Evolutionary conservation across 1,140 invertebrate species (phyloP).

Genomic region (Ptiloglossa arizonensis): DNA sequence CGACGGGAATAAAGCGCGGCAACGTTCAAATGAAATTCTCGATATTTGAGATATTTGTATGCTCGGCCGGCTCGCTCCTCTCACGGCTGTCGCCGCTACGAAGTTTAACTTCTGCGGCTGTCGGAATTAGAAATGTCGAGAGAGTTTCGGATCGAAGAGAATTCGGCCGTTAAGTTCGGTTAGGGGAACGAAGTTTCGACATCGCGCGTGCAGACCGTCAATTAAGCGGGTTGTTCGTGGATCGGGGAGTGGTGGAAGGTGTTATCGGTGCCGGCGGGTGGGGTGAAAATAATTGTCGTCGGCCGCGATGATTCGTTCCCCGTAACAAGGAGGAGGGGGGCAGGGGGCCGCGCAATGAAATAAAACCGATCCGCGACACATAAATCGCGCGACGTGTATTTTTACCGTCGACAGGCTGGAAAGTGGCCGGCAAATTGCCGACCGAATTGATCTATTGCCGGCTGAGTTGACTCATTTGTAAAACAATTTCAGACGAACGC

Average conservation of each 20-base stretch:
- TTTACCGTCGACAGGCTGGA: conserved; percentile 29
- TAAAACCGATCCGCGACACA: conserved; percentile 20
- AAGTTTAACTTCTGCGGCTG: conserved; percentile 27
- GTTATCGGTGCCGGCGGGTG: too few relatives aligned
- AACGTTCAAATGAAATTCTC: conserved; percentile 56
- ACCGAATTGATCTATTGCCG: conserved; percentile 39
- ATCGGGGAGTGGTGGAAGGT: too few relatives aligned
- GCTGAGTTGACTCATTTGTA: conserved; percentile 49
- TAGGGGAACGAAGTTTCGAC: conserved; percentile 19
- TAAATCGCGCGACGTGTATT: conserved; percentile 37
- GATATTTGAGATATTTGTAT: conserved; percentile 58
- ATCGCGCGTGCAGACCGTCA: conserved; percentile 15
- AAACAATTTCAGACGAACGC: conserved; percentile 43
- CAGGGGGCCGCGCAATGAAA: neutral
- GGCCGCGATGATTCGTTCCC: neutral
- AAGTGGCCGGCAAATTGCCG: conserved; percentile 44
- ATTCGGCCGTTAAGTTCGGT: conserved; percentile 43
- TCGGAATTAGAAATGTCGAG: conserved; percentile 56
- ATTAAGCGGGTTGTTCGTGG: neutral
- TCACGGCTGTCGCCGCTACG: conserved; percentile 1
- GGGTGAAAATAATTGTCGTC: conserved; percentile 32
- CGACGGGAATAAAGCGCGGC: conserved; percentile 42
- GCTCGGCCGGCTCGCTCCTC: conserved; percentile 21
- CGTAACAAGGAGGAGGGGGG: too few relatives aligned
- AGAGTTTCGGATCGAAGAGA: conserved; percentile 31